Evolutionary conservation across 2,113 vertebrate genomes (phyloP).

Genomic region (Ptyas mucosa): DNA sequence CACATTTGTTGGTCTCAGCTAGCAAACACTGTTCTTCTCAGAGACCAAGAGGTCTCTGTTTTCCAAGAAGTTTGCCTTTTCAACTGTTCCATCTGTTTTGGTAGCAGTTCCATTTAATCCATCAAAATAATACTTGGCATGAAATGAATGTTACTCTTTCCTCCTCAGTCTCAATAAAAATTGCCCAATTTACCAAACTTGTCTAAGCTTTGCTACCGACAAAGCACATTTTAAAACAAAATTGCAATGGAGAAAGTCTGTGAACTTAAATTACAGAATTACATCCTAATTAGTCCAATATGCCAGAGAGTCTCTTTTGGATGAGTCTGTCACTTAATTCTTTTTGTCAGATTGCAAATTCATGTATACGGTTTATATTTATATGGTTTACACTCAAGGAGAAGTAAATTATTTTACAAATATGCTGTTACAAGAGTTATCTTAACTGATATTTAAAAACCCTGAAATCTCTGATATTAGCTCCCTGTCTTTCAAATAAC

Average conservation of each 20-base stretch:
- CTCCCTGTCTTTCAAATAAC: background rate
- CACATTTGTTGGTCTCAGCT: background rate
- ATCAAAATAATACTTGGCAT: background rate
- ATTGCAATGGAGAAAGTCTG: background rate
- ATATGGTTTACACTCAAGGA: background rate
- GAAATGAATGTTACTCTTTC: background rate
- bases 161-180: background rate
- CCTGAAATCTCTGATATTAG: background rate
- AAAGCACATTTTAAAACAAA: background rate
- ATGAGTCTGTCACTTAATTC: background rate
- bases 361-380: background rate
- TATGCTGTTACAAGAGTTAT: background rate
- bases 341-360: background rate
- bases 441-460: background rate
- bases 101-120: background rate
- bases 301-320: background rate
- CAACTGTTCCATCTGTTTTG: slow-evolving; percentile 3
- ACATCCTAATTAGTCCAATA: background rate
- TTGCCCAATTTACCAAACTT: background rate
- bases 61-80: background rate
- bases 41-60: background rate
- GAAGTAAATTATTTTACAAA: slow-evolving; percentile 14
- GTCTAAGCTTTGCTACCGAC: background rate
- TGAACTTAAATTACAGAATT: slow-evolving; percentile 16
- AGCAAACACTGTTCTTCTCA: background rate